Evolutionary conservation across 2,888 invertebrate genomes (phyloP).

Genomic region (Parasteatoda lunata): DNA sequence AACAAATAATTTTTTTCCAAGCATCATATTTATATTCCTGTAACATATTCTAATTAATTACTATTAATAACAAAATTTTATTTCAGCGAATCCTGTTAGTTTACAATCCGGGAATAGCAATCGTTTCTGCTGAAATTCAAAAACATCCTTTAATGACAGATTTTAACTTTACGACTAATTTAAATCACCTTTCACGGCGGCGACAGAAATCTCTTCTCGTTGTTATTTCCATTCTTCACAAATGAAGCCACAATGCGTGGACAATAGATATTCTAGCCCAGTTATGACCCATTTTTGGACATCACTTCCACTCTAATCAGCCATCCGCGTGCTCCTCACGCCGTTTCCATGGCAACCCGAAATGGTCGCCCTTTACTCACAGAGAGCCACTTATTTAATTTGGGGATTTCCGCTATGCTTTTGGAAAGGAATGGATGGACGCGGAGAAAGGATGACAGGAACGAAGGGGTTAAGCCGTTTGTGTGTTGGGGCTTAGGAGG

Average conservation of each 20-base stretch:
- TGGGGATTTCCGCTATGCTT: slow-evolving; percentile 28
- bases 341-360: slow-evolving; percentile 32
- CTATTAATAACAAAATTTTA: too few relatives aligned
- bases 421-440: neutral
- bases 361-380: slow-evolving; percentile 42
- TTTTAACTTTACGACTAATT: too few relatives aligned
- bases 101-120: too few relatives aligned
- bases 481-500: neutral
- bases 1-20: too few relatives aligned
- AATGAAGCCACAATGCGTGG: neutral
- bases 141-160: too few relatives aligned
- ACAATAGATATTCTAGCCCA: neutral
- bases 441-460: neutral
- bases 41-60: too few relatives aligned
- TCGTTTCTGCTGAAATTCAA: too few relatives aligned
- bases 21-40: too few relatives aligned
- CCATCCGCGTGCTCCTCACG: slow-evolving; percentile 31
- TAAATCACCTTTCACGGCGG: too few relatives aligned
- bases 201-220: too few relatives aligned
- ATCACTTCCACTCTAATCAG: slow-evolving; percentile 4
- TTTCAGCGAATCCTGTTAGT: too few relatives aligned
- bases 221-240: too few relatives aligned
- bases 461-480: slow-evolving; percentile 5
- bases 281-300: neutral
- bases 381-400: slow-evolving; percentile 56